Percentiles rank a stretch among this genome's conserved stretches.
These are phyloP conservation scores for Brachionus asplanchnoidis DNA, from an alignment of 1,140 invertebrate genomes.

Conservation along the genomic window DNA sequence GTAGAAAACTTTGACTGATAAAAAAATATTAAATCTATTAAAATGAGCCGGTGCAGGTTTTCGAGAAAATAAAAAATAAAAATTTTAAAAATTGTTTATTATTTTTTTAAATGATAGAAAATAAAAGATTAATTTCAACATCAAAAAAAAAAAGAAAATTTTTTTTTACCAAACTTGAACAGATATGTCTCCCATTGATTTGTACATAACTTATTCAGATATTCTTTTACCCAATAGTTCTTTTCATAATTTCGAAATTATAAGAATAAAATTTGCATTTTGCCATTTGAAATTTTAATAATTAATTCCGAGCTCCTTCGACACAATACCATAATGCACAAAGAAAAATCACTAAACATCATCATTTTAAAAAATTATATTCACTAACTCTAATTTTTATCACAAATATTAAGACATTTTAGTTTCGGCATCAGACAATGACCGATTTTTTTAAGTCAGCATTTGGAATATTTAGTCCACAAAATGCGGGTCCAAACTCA, in stretches of 20 bases:
- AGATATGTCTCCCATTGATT: background rate
- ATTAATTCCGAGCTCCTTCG: conserved; percentile 4
- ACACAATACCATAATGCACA: background rate
- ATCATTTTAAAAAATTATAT: background rate
- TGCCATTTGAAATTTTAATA: conserved; percentile 14
- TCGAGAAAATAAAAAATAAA: background rate
- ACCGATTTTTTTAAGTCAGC: conserved; percentile 81
- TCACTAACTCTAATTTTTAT: background rate
- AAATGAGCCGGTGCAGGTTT: background rate
- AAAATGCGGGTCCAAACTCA: background rate
- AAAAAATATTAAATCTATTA: background rate
- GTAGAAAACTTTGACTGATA: background rate
- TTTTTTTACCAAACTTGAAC: background rate
- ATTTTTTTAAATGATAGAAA: background rate
- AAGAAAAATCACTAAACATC: conserved; percentile 13
- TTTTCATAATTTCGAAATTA: background rate
- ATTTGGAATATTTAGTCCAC: conserved; percentile 67
- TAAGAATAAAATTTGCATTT: conserved; percentile 10
- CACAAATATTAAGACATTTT: background rate
- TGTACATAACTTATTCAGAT: background rate
- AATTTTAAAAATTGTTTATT: background rate
- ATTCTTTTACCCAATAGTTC: background rate
- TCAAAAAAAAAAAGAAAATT: background rate
- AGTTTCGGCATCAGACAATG: conserved; percentile 61
- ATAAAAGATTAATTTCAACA: background rate